These are phyloP conservation scores for Limulus polyphemus DNA, from an alignment of 2,888 invertebrate species.

Conservation along the genomic window DNA sequence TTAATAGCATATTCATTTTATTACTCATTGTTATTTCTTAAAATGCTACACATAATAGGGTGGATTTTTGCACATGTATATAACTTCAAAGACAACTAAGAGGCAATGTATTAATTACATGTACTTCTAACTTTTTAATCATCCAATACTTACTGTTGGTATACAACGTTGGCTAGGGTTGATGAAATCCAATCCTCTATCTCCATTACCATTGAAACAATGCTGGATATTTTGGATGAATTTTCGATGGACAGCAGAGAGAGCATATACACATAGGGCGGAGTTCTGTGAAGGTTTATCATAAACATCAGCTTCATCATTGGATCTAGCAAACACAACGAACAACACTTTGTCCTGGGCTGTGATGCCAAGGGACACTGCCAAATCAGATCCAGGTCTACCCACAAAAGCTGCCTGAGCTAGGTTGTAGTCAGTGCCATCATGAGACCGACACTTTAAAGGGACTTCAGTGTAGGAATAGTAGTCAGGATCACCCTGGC, in stretches of 20 bases:
- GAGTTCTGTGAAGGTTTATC: slow-evolving; percentile 48
- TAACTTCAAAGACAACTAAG: too few species aligned
- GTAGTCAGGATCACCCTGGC: slow-evolving; percentile 88
- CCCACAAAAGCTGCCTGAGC: slow-evolving; percentile 90
- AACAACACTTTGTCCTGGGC: slow-evolving; percentile 90
- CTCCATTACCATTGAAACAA: slow-evolving; percentile 85
- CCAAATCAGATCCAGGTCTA: slow-evolving; percentile 83
- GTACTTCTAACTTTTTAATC: neutral
- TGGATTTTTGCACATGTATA: too few species aligned
- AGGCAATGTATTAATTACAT: too few species aligned
- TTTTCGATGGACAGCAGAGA: slow-evolving; percentile 76
- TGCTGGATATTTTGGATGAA: slow-evolving; percentile 94
- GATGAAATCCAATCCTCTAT: slow-evolving; percentile 78
- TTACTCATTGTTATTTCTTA: too few species aligned
- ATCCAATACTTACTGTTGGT: slow-evolving; percentile 54
- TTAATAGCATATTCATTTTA: too few species aligned
- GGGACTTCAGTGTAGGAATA: slow-evolving; percentile 97
- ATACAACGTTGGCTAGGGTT: slow-evolving; percentile 79
- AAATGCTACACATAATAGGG: too few species aligned
- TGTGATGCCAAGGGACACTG: slow-evolving; percentile 75
- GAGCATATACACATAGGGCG: slow-evolving; percentile 85
- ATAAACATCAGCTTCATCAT: slow-evolving; percentile 37
- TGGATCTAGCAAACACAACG: slow-evolving; percentile 81
- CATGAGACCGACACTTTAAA: slow-evolving; percentile 66
- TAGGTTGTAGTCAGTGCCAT: slow-evolving; percentile 68